Conservation (phyloP, 2,113 vertebrate genomes). For the Ctenodactylus gundi region DNA sequence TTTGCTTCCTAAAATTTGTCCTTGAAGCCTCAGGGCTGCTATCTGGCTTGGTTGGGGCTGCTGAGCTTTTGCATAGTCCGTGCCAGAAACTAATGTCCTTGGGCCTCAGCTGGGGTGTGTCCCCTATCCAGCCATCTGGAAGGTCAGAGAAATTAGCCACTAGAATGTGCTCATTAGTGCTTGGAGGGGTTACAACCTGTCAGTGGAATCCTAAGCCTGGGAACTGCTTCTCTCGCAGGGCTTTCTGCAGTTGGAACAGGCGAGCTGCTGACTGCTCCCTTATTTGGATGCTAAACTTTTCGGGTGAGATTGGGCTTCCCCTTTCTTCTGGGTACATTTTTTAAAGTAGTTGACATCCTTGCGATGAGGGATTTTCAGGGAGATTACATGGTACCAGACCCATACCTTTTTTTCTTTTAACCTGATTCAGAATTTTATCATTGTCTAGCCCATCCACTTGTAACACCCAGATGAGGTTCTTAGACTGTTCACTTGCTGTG, state of each 20-base stretch:
- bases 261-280: slow-evolving; percentile 59
- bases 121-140: slow-evolving; percentile 68
- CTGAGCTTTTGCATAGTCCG: slow-evolving; percentile 7
- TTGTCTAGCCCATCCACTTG: neutral
- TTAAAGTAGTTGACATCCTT: slow-evolving; percentile 31
- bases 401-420: neutral
- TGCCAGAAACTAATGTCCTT: slow-evolving; percentile 75
- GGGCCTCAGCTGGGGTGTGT: slow-evolving; percentile 68
- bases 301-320: slow-evolving; percentile 61
- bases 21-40: slow-evolving; percentile 64
- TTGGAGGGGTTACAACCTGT: slow-evolving; percentile 72
- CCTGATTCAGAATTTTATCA: neutral
- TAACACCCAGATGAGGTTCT: neutral
- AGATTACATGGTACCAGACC: neutral
- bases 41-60: slow-evolving; percentile 48
- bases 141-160: slow-evolving; percentile 74
- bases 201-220: slow-evolving; percentile 70
- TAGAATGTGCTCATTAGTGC: slow-evolving; percentile 74
- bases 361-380: slow-evolving; percentile 18
- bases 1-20: slow-evolving; percentile 55
- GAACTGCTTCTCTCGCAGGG: slow-evolving; percentile 61
- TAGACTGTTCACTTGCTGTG: neutral
- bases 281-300: slow-evolving; percentile 77
- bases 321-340: slow-evolving; percentile 50
- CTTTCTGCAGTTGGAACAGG: slow-evolving; percentile 63